Conservation (phyloP, 2,797 vertebrate genomes). For the Ptychobarbus kaznakovi region DNA sequence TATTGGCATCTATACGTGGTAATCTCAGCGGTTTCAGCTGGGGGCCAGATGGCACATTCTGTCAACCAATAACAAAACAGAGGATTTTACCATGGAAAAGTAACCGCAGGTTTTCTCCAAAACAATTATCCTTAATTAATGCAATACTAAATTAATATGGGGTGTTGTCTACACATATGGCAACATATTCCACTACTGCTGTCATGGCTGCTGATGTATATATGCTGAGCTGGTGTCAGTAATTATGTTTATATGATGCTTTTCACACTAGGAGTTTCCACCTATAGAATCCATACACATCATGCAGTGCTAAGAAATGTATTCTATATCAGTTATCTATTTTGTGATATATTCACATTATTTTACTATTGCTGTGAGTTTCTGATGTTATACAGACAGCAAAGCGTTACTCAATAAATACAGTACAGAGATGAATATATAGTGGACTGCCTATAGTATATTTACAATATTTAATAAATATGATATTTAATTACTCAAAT, state of each 20-base stretch:
- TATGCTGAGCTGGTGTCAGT: slow-evolving; percentile 47
- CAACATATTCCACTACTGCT: slow-evolving; percentile 59
- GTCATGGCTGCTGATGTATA: slow-evolving; percentile 41
- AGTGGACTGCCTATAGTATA: neutral
- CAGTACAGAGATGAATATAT: neutral
- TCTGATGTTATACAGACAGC: neutral
- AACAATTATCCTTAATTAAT: slow-evolving; percentile 70
- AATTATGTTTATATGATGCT: slow-evolving; percentile 38
- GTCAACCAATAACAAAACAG: slow-evolving; percentile 62
- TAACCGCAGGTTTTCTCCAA: slow-evolving; percentile 65
- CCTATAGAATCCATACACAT: neutral
- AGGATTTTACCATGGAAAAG: slow-evolving; percentile 69
- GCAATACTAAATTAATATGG: slow-evolving; percentile 58
- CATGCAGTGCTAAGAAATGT: neutral
- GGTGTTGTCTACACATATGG: slow-evolving; percentile 58
- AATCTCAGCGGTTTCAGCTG: slow-evolving; percentile 61
- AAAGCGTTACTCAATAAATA: neutral
- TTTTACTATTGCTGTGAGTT: neutral
- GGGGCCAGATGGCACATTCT: slow-evolving; percentile 62
- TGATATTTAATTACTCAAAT: neutral
- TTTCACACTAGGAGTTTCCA: slow-evolving; percentile 19
- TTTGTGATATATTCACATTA: neutral
- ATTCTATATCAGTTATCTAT: neutral
- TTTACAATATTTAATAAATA: neutral
- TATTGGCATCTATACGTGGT: neutral